phyloP scores from a whole-genome alignment of 2,888 invertebrate genomes.

The Leucophenga montana region DNA sequence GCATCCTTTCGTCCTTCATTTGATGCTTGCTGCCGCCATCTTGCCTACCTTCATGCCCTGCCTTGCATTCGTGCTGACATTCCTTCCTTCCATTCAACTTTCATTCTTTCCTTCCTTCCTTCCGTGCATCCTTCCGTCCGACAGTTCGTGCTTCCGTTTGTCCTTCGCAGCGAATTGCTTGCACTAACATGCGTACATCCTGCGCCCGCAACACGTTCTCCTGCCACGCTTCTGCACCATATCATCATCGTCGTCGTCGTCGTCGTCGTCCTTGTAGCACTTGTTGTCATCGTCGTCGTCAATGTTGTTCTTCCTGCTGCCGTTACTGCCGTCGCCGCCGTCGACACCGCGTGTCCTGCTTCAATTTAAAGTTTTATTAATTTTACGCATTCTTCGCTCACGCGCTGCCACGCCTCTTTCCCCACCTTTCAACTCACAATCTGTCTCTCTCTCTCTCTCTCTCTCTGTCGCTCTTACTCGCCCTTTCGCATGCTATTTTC shows the following conservation, averaged over 20 bases:
- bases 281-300: neutral
- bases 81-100: neutral
- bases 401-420: constrained; percentile 20
- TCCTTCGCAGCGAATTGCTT: too few relatives aligned
- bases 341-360: constrained; percentile 37
- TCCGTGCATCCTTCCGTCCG: too few relatives aligned
- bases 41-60: neutral
- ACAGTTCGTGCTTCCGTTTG: too few relatives aligned
- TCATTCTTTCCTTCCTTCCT: neutral
- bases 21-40: too few relatives aligned
- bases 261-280: neutral
- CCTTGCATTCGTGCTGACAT: too few relatives aligned
- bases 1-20: constrained; percentile 19
- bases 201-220: constrained; percentile 16
- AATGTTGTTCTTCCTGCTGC: neutral
- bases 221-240: constrained; percentile 50
- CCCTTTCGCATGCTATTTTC: neutral
- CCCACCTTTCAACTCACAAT: too few relatives aligned
- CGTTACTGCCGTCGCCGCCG: neutral
- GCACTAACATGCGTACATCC: too few relatives aligned
- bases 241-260: constrained; percentile 33
- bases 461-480: neutral
- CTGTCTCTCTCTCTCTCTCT: too few relatives aligned
- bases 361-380: constrained; percentile 66
- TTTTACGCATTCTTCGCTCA: constrained; percentile 45